Evolutionary conservation across 2,797 vertebrate genomes (phyloP).

Genomic region (Falco concolor): DNA sequence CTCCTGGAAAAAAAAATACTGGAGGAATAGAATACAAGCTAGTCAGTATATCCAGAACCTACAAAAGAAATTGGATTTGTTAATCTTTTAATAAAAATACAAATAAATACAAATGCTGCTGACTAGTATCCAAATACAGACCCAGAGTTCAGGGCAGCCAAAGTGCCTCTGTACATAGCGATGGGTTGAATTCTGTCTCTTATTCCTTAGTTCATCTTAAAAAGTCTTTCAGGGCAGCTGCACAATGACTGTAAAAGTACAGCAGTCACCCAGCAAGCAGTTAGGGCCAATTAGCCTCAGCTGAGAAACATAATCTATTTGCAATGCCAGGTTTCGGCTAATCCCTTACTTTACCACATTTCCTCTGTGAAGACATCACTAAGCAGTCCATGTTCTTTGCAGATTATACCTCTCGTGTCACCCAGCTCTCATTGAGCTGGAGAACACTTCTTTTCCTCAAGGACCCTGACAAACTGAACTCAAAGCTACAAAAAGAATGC

Average conservation of each 20-base stretch:
- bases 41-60: background rate
- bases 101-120: background rate
- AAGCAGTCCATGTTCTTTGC: background rate
- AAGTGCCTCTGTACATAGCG: background rate
- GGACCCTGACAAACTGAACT: background rate
- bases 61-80: background rate
- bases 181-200: background rate
- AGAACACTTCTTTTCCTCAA: background rate
- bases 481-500: background rate
- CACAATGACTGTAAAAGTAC: background rate
- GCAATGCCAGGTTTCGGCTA: background rate
- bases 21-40: background rate
- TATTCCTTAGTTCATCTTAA: background rate
- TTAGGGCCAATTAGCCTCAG: background rate
- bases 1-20: background rate
- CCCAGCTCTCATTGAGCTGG: background rate
- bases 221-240: background rate
- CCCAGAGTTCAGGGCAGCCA: background rate
- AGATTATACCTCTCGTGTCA: background rate
- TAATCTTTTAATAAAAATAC: background rate
- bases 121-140: background rate
- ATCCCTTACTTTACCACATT: background rate
- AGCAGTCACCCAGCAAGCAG: background rate
- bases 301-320: background rate
- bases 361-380: background rate